Conservation (phyloP, 1,140 invertebrate genomes). For the Drosophila repletoides region DNA sequence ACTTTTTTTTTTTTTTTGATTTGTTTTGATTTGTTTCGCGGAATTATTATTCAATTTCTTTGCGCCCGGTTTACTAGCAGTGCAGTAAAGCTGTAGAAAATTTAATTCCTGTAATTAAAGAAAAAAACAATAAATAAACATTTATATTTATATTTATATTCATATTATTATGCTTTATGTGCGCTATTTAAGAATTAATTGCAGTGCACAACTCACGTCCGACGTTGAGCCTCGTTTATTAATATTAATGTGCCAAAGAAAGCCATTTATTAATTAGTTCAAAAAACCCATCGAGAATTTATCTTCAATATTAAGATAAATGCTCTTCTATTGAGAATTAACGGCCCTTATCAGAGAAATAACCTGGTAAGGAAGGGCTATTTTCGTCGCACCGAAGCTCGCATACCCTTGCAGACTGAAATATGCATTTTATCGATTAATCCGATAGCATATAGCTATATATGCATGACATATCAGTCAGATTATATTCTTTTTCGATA, state of each 20-base stretch:
- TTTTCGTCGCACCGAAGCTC: too few species aligned
- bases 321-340: neutral
- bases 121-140: constrained; percentile 30
- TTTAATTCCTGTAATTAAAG: constrained; percentile 61
- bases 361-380: too few species aligned
- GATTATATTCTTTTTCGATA: too few species aligned
- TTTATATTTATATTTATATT: constrained; percentile 34
- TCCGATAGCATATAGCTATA: too few species aligned
- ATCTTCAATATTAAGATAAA: neutral
- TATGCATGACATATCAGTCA: too few species aligned
- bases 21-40: constrained; percentile 39
- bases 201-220: constrained; percentile 28
- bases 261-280: constrained; percentile 4
- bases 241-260: neutral
- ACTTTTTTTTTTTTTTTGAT: neutral
- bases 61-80: constrained; percentile 60
- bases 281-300: neutral
- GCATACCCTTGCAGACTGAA: too few species aligned
- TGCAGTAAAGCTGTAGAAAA: constrained; percentile 74
- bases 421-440: too few species aligned
- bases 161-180: neutral
- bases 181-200: constrained; percentile 35
- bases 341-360: too few species aligned
- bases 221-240: constrained; percentile 46
- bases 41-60: constrained; percentile 61